Evolutionary conservation across 1,140 invertebrate species (phyloP).

Genomic region (Planococcus citri): DNA sequence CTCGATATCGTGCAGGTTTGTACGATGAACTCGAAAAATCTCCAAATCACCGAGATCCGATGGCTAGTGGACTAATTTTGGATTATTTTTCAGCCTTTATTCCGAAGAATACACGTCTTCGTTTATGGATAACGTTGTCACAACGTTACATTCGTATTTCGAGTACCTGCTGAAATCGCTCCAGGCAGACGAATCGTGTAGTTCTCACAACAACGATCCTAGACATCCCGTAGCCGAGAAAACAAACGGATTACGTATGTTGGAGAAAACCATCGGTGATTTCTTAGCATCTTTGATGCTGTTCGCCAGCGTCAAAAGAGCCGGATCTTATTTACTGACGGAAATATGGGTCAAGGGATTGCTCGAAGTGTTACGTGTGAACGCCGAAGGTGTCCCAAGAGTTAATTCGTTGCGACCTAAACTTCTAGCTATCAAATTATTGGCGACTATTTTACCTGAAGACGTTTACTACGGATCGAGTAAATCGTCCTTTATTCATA

Average conservation of each 20-base stretch:
- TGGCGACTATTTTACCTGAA: slow-evolving; percentile 37
- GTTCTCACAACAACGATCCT: background rate
- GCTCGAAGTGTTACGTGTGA: slow-evolving; percentile 36
- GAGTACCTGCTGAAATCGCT: background rate
- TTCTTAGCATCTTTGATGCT: slow-evolving; percentile 44
- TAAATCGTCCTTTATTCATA: slow-evolving; percentile 9
- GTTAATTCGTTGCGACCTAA: slow-evolving; percentile 39
- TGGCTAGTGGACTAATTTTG: background rate
- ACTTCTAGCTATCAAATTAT: slow-evolving; percentile 41
- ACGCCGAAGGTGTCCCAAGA: slow-evolving; percentile 28
- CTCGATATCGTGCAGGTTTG: background rate
- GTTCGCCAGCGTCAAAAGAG: slow-evolving; percentile 36
- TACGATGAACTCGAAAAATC: background rate
- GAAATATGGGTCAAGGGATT: slow-evolving; percentile 40
- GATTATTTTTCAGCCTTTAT: background rate
- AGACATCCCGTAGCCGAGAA: background rate
- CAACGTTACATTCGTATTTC: slow-evolving; percentile 10
- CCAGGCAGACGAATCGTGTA: background rate
- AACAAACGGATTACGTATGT: background rate
- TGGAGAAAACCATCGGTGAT: slow-evolving; percentile 36
- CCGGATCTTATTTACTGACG: slow-evolving; percentile 37
- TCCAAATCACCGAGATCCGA: too few relatives aligned
- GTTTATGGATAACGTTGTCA: background rate
- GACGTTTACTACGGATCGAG: background rate
- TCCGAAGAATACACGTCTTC: background rate